phyloP scores from a whole-genome alignment of 2,797 vertebrate genomes.

The Sphenodon punctatus region DNA sequence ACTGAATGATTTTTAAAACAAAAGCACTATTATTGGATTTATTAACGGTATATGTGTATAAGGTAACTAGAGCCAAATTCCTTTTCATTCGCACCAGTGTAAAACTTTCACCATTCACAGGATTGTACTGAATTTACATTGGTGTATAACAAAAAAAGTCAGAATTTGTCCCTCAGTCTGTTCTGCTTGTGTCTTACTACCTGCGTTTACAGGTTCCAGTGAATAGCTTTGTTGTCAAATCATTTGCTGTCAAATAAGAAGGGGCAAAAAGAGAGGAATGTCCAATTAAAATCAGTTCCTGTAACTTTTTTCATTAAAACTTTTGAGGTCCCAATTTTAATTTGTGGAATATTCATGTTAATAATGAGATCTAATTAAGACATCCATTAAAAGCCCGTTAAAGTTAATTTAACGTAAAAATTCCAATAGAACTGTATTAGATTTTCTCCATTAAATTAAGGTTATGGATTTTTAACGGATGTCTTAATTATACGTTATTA shows the following conservation, averaged over 20 bases:
- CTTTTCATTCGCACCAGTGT: slow-evolving; percentile 15
- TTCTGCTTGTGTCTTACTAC: background rate
- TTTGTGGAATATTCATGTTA: slow-evolving; percentile 85
- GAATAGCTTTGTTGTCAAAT: background rate
- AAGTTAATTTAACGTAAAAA: slow-evolving; percentile 90
- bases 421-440: slow-evolving; percentile 87
- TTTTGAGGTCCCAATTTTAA: slow-evolving; percentile 78
- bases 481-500: slow-evolving; percentile 87
- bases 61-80: slow-evolving; percentile 49
- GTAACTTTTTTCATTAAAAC: slow-evolving; percentile 83
- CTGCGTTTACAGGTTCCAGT: background rate
- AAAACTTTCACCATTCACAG: background rate
- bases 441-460: slow-evolving; percentile 89
- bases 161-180: background rate
- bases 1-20: slow-evolving; percentile 49
- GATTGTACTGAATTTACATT: background rate
- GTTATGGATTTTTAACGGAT: slow-evolving; percentile 89
- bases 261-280: slow-evolving; percentile 36
- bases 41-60: slow-evolving; percentile 57
- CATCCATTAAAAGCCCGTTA: slow-evolving; percentile 88
- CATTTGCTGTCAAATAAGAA: slow-evolving; percentile 36
- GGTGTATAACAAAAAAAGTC: background rate
- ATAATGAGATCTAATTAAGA: slow-evolving; percentile 89
- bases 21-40: slow-evolving; percentile 61
- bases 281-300: slow-evolving; percentile 68